These are phyloP conservation scores for Seladonia tumulorum DNA, from an alignment of 2,888 invertebrate species.

Conservation along the genomic window DNA sequence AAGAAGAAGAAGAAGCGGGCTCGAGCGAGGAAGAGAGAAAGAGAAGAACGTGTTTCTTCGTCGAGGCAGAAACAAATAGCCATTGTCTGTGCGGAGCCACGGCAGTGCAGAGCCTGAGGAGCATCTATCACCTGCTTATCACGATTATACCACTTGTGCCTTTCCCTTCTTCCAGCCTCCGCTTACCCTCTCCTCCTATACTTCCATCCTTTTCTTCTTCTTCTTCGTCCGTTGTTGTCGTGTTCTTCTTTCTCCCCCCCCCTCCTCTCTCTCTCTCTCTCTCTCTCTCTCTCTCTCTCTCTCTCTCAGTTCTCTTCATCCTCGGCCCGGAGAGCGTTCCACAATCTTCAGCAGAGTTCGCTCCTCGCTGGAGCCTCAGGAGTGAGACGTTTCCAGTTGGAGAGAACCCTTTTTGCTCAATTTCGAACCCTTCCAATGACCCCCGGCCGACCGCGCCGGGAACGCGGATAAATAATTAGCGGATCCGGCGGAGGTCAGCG, in stretches of 20 bases:
- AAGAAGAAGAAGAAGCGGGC: slow-evolving; percentile 33
- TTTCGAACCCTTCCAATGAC: slow-evolving; percentile 76
- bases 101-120: slow-evolving; percentile 81
- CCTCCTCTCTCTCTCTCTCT: slow-evolving; percentile 13
- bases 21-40: slow-evolving; percentile 20
- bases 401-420: slow-evolving; percentile 70
- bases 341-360: slow-evolving; percentile 28
- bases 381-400: slow-evolving; percentile 78
- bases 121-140: slow-evolving; percentile 85
- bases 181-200: slow-evolving; percentile 15
- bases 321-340: slow-evolving; percentile 33
- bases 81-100: slow-evolving; percentile 81
- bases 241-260: slow-evolving; percentile 8
- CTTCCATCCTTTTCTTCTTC: slow-evolving; percentile 20
- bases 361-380: slow-evolving; percentile 46
- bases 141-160: slow-evolving; percentile 83
- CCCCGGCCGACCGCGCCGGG: slow-evolving; percentile 43
- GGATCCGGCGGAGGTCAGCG: slow-evolving; percentile 46
- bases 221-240: slow-evolving; percentile 33
- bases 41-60: slow-evolving; percentile 62
- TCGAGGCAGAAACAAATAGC: slow-evolving; percentile 83
- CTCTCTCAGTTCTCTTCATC: slow-evolving; percentile 29
- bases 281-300: slow-evolving; percentile 20
- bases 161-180: slow-evolving; percentile 43
- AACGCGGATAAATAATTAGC: slow-evolving; percentile 71